phyloP scores from a whole-genome alignment of 2,888 invertebrate genomes.

The Acrocyrtus sp. region DNA sequence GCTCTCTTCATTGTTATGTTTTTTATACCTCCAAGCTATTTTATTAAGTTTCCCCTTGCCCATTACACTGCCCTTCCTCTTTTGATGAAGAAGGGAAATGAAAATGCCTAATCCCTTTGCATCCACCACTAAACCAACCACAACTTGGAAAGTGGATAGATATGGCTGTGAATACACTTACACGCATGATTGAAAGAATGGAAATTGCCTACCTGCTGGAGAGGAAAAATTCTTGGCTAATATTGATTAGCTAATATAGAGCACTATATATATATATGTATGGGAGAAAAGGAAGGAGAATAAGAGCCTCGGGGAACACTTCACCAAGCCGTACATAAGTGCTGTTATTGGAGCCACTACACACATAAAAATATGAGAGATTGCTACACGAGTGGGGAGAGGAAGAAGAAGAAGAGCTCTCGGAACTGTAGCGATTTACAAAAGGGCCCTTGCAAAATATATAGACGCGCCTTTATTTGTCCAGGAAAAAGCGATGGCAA shows the following conservation, averaged over 20 bases:
- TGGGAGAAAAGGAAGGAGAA: too few species aligned
- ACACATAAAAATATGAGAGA: too few species aligned
- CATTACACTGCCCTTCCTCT: not conserved
- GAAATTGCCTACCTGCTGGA: not conserved
- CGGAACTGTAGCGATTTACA: too few species aligned
- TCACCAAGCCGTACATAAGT: conserved; percentile 9
- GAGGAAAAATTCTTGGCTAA: too few species aligned
- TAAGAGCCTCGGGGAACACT: not conserved
- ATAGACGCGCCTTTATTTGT: too few species aligned
- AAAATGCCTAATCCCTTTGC: not conserved
- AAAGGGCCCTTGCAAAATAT: too few species aligned
- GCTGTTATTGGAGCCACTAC: too few species aligned
- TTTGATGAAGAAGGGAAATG: not conserved
- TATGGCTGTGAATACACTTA: not conserved
- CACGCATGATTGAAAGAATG: not conserved
- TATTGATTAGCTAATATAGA: too few species aligned
- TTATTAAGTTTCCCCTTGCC: not conserved
- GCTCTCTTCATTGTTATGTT: not conserved
- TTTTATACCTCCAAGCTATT: not conserved
- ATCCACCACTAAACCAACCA: not conserved
- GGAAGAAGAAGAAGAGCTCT: too few species aligned
- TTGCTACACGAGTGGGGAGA: too few species aligned
- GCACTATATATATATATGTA: too few species aligned
- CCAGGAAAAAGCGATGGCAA: too few species aligned
- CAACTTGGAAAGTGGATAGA: not conserved